phyloP scores from a whole-genome alignment of 1,140 invertebrate species.

The Zeugodacus cucurbitae region DNA sequence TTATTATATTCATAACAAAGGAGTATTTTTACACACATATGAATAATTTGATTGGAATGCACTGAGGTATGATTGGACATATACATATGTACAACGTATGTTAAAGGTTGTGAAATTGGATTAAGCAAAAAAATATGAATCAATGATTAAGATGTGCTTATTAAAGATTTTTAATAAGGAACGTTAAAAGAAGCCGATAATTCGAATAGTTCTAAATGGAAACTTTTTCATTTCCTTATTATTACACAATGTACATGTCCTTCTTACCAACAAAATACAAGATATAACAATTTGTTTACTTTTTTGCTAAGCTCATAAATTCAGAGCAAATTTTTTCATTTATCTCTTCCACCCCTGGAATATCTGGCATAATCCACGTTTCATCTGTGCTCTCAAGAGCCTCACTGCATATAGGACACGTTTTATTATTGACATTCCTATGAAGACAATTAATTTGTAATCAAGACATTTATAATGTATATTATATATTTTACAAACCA shows the following conservation, averaged over 20 bases:
- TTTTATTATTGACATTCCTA: constrained; percentile 75
- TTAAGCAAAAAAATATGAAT: not conserved
- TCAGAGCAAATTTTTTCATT: constrained; percentile 68
- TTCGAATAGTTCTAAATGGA: too few species aligned
- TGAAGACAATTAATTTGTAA: constrained; percentile 48
- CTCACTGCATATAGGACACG: constrained; percentile 76
- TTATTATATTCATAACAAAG: not conserved
- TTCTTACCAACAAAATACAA: too few species aligned
- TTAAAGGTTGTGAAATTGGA: not conserved
- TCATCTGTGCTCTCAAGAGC: constrained; percentile 72
- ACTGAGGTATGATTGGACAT: not conserved
- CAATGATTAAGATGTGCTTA: not conserved
- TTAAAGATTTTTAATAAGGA: too few species aligned
- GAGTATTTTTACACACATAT: not conserved
- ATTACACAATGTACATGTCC: too few species aligned
- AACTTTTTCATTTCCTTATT: too few species aligned
- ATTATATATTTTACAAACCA: constrained; percentile 67
- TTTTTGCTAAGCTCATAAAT: constrained; percentile 48
- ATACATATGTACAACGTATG: not conserved
- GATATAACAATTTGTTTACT: not conserved
- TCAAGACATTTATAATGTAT: not conserved
- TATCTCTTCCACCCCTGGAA: constrained; percentile 72
- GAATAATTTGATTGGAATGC: not conserved
- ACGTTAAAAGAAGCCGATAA: too few species aligned
- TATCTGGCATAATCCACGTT: constrained; percentile 75